Percentiles rank a stretch among this genome's conserved stretches.
These are phyloP conservation scores for Chymomyza fuscimana DNA, from an alignment of 2,888 invertebrate genomes.

Conservation along the genomic window DNA sequence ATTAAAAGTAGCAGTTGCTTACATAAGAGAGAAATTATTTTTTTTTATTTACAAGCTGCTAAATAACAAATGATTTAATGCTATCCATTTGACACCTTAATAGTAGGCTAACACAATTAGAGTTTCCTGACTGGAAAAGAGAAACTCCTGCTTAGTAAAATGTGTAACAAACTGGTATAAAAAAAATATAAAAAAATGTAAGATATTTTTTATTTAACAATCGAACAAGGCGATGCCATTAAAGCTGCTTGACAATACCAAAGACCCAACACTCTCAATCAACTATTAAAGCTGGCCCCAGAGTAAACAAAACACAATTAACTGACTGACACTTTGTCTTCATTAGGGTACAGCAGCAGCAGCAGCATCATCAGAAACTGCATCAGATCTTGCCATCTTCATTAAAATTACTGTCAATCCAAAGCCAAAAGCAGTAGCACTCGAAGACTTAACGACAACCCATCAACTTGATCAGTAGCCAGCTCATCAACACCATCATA, in stretches of 20 bases:
- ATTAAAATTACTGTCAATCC: constrained; percentile 58
- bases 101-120: neutral
- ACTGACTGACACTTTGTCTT: constrained; percentile 30
- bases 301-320: neutral
- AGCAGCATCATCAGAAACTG: neutral
- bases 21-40: neutral
- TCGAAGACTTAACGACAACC: constrained; percentile 26
- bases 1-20: neutral
- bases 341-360: constrained; percentile 17
- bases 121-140: neutral
- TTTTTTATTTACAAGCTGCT: neutral
- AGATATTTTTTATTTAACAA: neutral
- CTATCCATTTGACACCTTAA: too few species aligned
- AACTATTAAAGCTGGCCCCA: neutral
- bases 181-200: neutral
- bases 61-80: neutral
- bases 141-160: neutral
- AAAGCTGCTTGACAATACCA: neutral
- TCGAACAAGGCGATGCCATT: neutral
- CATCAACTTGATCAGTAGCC: constrained; percentile 36
- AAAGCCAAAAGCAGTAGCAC: constrained; percentile 13
- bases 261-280: neutral
- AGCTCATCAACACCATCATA: neutral
- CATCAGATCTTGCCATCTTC: constrained; percentile 12
- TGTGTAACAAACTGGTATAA: neutral